Base-by-base conservation (phyloP, 2,888 invertebrate genomes). In the Trachelus tabidus region DNA sequence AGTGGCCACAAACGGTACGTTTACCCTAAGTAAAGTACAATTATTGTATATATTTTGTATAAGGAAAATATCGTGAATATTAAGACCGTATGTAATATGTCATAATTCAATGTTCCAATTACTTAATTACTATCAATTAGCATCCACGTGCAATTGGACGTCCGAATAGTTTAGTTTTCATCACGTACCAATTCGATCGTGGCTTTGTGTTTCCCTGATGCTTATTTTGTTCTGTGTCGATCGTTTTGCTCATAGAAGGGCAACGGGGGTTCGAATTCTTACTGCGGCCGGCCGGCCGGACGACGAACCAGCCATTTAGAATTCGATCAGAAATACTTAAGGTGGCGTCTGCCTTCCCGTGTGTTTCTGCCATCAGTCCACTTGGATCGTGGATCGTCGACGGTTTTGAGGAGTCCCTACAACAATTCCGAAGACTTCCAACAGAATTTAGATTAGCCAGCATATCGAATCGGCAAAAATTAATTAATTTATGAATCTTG, bases 321-420 rank as follows among this genome's bases (percentile, higher is more conserved):
- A 91, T 91, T 88, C 88, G 90, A 91, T 90, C 89, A 89, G 89
- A 91, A 91, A 91, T 91, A 90, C 89, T 91, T 91, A 87, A 89
- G 90, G 90, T 90, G 90, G 91, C 90, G 91, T 90, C 90, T 87
- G 85, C 83, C 83, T 79, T 80, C 77, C 77, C 80, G 80, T 74
- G n/a, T 71, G 31, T 71, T n/a, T 15, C n/a, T 30, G 34, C 35
- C 71, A 68, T 12, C 68, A 6, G 34, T n/a, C n/a, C 30, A 40
- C 11, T 68, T 40, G 40, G 15, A 31, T 71, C 9, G 30, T 31
- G 73, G 73, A 71, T 77, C 69, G 79, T 73, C 76, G 81, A 80
- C 81, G 40, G 31, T 73, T 35, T 34, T 40, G 69, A 56, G 6
- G 9, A 75, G 33, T 76, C 78, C 76, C 74, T 79, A 81, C 84